Base-by-base conservation (phyloP, 2,113 vertebrate species). In the Anoura caudifer region DNA sequence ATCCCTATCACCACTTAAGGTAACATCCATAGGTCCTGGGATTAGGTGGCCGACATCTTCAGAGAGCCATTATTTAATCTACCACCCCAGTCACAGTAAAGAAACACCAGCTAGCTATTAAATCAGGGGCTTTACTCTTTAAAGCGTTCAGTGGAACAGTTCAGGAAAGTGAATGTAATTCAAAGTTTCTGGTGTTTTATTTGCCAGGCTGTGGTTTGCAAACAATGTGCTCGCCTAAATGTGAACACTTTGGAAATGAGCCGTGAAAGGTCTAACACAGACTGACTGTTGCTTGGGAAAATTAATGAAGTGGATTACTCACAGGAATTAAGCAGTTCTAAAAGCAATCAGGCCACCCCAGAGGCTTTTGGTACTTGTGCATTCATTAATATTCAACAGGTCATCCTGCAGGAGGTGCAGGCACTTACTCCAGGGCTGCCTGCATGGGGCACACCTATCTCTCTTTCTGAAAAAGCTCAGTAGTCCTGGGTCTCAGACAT, bases 351-450 rank as follows among this genome's bases (percentile, higher is more conserved):
- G 61, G 61, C 28, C 85, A 43, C 90, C 19, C 43, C 41, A 43
- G 4, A 87, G 72, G 72, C 76, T 85, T 92, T 96, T 93, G 79
- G 54, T 50, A 67, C 76, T 82, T 73, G 85, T 31, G 26, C 43
- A 20, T 76, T 96, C 87, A 72, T 97, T 96, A 95, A 89, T 95
- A 94, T 94, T 96, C 96, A 88, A 92, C 94, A 83, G 45, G 59
- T 41, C 16, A 33, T 33, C 65, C 41, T 65, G 28, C 31, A 15
- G 10, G 36, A 92, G 61, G 33, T 52, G 38, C 15, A 16, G 31
- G 2, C 14, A 22, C 9, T 84, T 63, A 5, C 54, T 56, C 24
- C 22, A 47, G 54, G 43, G 72, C 50, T 8, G 33, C 5, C 10
- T 14, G 15, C 14, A 26, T 41, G 26, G 26, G 2, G 50, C n/a